These are phyloP conservation scores for Papilio polytes DNA, from an alignment of 1,140 invertebrate species.

Conservation along the genomic window DNA sequence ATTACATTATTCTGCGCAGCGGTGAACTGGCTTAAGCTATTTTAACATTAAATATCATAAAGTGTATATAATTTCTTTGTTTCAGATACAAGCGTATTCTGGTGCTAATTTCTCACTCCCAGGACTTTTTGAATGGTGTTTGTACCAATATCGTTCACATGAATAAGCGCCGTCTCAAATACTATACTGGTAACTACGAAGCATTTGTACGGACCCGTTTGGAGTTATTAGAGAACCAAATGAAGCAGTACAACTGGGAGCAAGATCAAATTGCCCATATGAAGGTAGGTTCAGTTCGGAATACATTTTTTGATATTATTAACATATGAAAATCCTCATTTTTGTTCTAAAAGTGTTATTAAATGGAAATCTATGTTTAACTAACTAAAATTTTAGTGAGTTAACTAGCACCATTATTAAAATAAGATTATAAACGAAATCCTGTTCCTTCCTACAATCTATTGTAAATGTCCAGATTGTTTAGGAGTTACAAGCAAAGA, in stretches of 20 bases:
- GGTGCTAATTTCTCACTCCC: conserved; percentile 99
- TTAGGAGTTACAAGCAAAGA: too few species aligned
- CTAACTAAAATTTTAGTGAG: too few species aligned
- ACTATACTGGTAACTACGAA: conserved; percentile 98
- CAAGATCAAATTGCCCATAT: conserved; percentile 99
- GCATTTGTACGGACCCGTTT: conserved; percentile 96
- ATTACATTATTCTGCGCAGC: too few species aligned
- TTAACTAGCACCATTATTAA: too few species aligned
- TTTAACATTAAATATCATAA: neutral
- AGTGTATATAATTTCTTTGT: conserved; percentile 48
- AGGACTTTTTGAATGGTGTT: conserved; percentile 99
- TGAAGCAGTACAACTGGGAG: conserved; percentile 99
- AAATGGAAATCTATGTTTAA: too few species aligned
- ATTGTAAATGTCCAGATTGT: too few species aligned
- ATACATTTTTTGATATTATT: neutral
- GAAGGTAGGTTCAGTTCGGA: conserved; percentile 88
- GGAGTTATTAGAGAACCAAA: conserved; percentile 99
- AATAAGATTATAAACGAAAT: too few species aligned
- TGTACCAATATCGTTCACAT: conserved; percentile 99
- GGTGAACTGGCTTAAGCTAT: too few species aligned
- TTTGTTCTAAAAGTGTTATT: too few species aligned
- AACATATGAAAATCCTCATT: too few species aligned
- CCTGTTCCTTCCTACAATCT: too few species aligned
- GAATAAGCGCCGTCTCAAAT: conserved; percentile 96
- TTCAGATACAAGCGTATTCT: conserved; percentile 97